Base-by-base conservation (phyloP, 2,888 invertebrate genomes). In the Yponomeuta cagnagella region DNA sequence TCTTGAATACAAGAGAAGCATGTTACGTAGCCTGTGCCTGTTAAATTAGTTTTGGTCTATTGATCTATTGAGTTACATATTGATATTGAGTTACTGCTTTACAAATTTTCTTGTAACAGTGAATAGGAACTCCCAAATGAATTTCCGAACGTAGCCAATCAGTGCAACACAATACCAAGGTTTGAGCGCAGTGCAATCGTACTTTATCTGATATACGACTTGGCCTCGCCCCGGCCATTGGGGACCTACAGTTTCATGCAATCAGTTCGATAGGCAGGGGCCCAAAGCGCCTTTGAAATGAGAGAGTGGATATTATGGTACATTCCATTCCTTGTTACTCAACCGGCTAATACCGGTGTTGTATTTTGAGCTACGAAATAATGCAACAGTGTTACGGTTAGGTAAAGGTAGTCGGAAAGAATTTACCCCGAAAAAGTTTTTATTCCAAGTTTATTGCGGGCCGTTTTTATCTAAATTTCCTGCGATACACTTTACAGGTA, bases 111-210 rank as follows among this genome's bases (percentile, higher is more conserved):
- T 43, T 9, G 8, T 43, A 5, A 8, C 43, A 43, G 43, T 43
- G 9, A 43, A 43, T 43, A 43, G 43, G 43, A 43, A 58, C 52
- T 15, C 52, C 52, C 52, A 2, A 15, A 58, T 15, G 52, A 15
- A 58, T 58, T 58, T 15, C 52, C 52, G 52, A 58, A 58, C 52
- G 52, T 58, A 12, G 52, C 52, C 52, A 58, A 58, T 58, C 52
- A 58, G 52, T 58, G 52, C 52, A 58, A 58, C 52, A 58, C 52
- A 58, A 58, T 58, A 58, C 52, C 52, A 58, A 58, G 52, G 52
- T 58, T 58, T 58, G 52, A 58, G 52, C 52, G 52, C 52, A 58
- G 15, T 58, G 52, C 52, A 58, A 58, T 58, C 52, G 15, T 58
- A 58, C 52, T 58, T 15, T 58, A 58, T 58, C 52, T 58, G 52